Evolutionary conservation across 2,113 vertebrate species (phyloP).

Genomic region (Recurvirostra avosetta): DNA sequence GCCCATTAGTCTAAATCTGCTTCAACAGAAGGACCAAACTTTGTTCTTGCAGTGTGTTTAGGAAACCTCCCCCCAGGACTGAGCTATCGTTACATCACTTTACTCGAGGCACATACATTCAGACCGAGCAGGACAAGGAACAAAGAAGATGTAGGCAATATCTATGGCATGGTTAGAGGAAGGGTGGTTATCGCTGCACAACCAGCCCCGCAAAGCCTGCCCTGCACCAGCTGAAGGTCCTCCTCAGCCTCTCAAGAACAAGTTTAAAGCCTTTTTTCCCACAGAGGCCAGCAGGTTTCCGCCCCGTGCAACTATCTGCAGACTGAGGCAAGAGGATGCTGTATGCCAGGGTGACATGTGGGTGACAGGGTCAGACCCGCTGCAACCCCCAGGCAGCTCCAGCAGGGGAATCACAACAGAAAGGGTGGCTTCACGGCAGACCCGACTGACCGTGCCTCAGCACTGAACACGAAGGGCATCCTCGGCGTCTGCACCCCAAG

Average conservation of each 20-base stretch:
- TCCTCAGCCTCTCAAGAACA: neutral
- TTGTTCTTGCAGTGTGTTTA: neutral
- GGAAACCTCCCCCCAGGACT: neutral
- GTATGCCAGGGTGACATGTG: neutral
- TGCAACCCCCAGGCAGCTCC: neutral
- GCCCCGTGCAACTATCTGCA: neutral
- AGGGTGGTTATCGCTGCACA: neutral
- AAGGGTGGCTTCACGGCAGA: neutral
- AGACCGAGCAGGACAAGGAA: neutral
- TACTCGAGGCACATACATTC: neutral
- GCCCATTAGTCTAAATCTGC: neutral
- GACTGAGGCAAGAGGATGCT: neutral
- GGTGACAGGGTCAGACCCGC: neutral
- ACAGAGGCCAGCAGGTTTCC: neutral
- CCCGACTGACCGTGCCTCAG: rapidly evolving
- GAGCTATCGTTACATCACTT: neutral
- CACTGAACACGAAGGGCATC: rapidly evolving
- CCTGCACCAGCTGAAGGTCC: neutral
- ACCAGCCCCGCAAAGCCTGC: neutral
- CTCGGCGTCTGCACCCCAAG: rapidly evolving
- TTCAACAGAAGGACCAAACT: neutral
- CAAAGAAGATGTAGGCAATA: neutral
- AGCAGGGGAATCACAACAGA: neutral
- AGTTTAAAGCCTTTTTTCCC: neutral
- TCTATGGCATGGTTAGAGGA: neutral